phyloP scores from a whole-genome alignment of 1,140 invertebrate species.

The Macrotrachela quadricornifera region DNA sequence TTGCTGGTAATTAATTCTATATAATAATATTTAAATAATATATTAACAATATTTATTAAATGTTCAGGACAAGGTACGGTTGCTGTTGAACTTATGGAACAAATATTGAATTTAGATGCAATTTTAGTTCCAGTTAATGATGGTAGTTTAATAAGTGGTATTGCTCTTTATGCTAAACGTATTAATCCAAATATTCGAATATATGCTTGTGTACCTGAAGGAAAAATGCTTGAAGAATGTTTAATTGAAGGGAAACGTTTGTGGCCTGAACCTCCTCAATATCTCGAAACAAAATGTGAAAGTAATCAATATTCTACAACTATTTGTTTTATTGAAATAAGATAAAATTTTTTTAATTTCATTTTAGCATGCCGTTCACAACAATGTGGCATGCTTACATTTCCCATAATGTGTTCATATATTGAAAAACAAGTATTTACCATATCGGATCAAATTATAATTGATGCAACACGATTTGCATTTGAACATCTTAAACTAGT shows the following conservation, averaged over 20 bases:
- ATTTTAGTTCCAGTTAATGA: constrained; percentile 33
- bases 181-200: constrained; percentile 26
- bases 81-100: constrained; percentile 21
- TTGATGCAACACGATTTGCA: constrained; percentile 25
- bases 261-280: constrained; percentile 22
- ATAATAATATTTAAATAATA: too few species aligned
- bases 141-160: constrained; percentile 31
- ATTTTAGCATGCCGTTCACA: constrained; percentile 3
- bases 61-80: constrained; percentile 20
- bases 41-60: too few species aligned
- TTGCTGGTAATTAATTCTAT: constrained; percentile 7
- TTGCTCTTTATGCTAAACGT: constrained; percentile 25
- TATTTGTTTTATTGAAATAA: too few species aligned
- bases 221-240: constrained; percentile 25
- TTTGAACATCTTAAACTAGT: constrained; percentile 29
- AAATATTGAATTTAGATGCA: constrained; percentile 31
- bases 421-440: constrained; percentile 26
- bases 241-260: constrained; percentile 20
- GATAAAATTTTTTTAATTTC: too few species aligned
- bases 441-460: constrained; percentile 28
- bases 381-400: constrained; percentile 24
- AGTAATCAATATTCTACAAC: constrained; percentile 13
- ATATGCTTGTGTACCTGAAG: constrained; percentile 26
- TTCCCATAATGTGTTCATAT: constrained; percentile 24
- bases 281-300: constrained; percentile 28